These are phyloP conservation scores for Gopherus evgoodei DNA, from an alignment of 2,113 vertebrate species.

Conservation along the genomic window DNA sequence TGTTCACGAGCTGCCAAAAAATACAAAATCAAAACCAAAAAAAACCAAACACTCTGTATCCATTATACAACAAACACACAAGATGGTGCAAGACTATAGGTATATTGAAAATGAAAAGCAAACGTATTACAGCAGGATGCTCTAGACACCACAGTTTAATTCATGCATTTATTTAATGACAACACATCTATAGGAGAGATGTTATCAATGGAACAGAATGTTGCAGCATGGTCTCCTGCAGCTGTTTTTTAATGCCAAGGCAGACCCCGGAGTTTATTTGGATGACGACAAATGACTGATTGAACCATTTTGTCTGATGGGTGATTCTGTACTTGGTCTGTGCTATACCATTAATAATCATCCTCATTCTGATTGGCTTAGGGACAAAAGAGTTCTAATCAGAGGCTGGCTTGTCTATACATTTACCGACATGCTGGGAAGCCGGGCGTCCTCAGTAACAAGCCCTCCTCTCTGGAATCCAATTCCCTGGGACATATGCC, in stretches of 20 bases:
- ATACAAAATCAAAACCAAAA: no score
- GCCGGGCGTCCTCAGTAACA: neutral
- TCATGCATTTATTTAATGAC: neutral
- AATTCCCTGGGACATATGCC: rapidly evolving
- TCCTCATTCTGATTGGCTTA: neutral
- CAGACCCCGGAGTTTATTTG: neutral
- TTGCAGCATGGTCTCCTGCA: neutral
- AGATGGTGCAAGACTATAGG: neutral
- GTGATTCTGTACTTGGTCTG: neutral
- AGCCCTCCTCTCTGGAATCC: neutral
- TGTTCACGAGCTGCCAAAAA: neutral
- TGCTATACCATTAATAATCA: neutral
- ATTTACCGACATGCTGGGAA: neutral
- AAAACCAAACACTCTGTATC: neutral
- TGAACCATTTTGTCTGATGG: neutral
- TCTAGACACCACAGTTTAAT: neutral
- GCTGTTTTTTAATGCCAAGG: neutral
- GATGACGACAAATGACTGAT: neutral
- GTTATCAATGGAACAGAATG: neutral
- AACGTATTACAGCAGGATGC: neutral
- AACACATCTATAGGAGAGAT: neutral
- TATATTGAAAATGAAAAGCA: neutral
- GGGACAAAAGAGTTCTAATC: neutral
- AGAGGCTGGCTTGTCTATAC: neutral
- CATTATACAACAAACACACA: neutral